These are phyloP conservation scores for Bufotes viridis DNA, from an alignment of 2,797 vertebrate genomes.

Conservation along the genomic window DNA sequence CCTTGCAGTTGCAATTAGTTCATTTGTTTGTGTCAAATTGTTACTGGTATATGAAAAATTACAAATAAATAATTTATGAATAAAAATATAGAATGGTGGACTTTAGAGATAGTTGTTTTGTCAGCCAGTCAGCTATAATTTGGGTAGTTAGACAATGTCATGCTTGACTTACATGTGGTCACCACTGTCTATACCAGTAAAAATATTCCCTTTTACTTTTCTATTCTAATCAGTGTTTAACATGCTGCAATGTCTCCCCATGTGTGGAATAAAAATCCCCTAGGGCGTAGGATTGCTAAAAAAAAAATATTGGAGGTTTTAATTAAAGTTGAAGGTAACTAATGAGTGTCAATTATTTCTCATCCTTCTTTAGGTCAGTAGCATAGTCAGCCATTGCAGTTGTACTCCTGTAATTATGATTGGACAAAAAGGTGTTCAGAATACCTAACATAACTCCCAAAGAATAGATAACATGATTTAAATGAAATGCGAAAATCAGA, in stretches of 20 bases:
- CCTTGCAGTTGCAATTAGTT: no score
- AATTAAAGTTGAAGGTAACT: conserved; percentile 32
- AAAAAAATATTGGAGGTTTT: not conserved
- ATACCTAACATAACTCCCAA: conserved; percentile 31
- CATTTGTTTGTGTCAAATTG: no score
- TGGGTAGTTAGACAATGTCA: no score
- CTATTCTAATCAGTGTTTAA: not conserved
- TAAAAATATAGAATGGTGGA: not conserved
- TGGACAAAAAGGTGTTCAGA: conserved; percentile 30
- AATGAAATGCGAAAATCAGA: conserved; percentile 53
- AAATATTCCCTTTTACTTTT: not conserved
- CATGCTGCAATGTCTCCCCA: not conserved
- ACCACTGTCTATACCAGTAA: no score
- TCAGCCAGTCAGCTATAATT: no score
- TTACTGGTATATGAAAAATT: no score
- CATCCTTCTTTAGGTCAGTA: not conserved
- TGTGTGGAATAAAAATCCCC: not conserved
- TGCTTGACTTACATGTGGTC: no score
- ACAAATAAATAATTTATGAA: no score
- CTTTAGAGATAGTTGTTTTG: no score
- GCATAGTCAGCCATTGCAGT: not conserved
- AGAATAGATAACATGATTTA: conserved; percentile 48
- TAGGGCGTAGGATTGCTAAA: not conserved
- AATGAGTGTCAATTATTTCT: conserved; percentile 38
- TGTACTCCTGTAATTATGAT: conserved; percentile 13